Evolutionary conservation across 2,113 vertebrate species (phyloP).

Genomic region (Ciconia stormi): DNA sequence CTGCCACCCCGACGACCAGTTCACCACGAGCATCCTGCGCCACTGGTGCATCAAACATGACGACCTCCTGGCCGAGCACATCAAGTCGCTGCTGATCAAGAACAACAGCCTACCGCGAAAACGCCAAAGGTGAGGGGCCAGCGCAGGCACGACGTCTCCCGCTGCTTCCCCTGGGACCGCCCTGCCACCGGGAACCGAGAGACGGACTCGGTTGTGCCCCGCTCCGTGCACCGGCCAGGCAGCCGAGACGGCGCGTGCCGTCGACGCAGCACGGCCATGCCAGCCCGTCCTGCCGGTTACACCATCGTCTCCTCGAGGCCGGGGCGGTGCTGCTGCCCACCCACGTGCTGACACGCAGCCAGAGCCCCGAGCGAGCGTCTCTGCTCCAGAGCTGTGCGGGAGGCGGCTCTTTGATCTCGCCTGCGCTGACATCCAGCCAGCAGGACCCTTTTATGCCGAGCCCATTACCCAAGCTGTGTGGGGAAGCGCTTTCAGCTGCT

Average conservation of each 20-base stretch:
- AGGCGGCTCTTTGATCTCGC: neutral
- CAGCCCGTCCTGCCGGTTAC: neutral
- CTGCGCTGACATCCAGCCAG: neutral
- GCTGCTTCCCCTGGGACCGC: accelerated
- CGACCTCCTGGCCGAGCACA: slow-evolving; percentile 88
- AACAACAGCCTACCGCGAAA: slow-evolving; percentile 96
- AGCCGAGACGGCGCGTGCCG: accelerated
- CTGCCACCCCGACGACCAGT: slow-evolving; percentile 92
- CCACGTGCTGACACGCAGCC: accelerated
- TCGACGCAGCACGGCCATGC: accelerated
- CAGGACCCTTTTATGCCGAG: neutral
- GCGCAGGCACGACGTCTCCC: accelerated
- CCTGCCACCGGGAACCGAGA: accelerated
- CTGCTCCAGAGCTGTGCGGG: neutral
- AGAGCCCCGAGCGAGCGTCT: neutral
- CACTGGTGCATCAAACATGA: slow-evolving; percentile 94
- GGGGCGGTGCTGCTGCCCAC: neutral
- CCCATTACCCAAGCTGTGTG: neutral
- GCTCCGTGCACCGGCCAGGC: neutral
- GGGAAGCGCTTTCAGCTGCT: neutral
- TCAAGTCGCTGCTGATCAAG: slow-evolving; percentile 95
- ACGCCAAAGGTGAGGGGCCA: slow-evolving; percentile 82
- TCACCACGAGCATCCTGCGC: slow-evolving; percentile 94
- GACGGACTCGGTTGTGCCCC: neutral
- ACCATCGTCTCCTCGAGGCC: neutral